A percentile compares a stretch with the other conserved stretches of the same genome.
Conservation (phyloP, 2,113 vertebrate species). For the Gymnobelideus leadbeateri region DNA sequence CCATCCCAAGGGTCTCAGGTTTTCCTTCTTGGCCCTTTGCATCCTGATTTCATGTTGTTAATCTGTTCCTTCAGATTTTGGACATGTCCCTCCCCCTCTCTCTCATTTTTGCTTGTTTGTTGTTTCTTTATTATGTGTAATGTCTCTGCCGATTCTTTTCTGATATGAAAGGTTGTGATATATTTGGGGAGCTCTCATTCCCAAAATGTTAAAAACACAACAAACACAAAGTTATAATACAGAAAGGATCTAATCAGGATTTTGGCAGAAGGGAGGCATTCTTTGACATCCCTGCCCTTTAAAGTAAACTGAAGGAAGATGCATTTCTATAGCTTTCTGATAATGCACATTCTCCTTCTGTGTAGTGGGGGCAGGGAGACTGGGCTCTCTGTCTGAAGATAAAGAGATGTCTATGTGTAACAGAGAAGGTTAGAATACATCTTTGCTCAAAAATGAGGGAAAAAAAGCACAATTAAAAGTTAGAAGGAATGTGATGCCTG, state of each 20-base stretch:
- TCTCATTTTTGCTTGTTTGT: background rate
- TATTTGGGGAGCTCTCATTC: background rate
- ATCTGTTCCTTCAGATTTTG: background rate
- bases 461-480: background rate
- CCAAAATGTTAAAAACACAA: background rate
- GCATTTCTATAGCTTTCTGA: background rate
- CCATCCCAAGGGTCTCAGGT: background rate
- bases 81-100: background rate
- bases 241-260: background rate
- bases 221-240: background rate
- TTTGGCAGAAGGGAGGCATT: background rate
- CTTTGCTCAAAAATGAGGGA: background rate
- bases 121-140: background rate
- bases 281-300: background rate
- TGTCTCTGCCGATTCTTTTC: background rate
- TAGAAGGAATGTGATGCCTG: background rate
- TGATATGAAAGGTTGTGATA: background rate
- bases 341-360: background rate
- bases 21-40: background rate
- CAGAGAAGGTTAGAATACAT: background rate
- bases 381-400: background rate
- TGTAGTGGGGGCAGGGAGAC: background rate
- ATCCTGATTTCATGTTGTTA: background rate
- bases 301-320: background rate
- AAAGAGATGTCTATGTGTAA: background rate